Evolutionary conservation across 2,797 vertebrate species (phyloP), one percentile per base, ranked within the genome.

Genomic region (Betta splendens): DNA sequence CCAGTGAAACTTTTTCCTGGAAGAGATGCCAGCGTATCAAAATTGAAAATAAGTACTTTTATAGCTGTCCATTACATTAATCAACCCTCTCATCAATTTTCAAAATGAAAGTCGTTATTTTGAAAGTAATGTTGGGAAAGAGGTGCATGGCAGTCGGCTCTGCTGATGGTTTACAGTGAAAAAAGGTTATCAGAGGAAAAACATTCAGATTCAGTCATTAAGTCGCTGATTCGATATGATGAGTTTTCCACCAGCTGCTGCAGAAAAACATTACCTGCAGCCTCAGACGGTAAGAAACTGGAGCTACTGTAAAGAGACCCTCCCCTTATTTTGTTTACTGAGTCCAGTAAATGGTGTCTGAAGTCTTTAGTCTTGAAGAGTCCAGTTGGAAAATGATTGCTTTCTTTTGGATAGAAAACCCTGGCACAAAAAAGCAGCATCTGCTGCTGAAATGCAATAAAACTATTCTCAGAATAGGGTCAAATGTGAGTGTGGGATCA

Each of bases 51-150:
- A 55, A 58, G 57, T 71, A 35, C 69, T 83, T 87, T 89, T 85
- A 86, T 77, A 60, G 76, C 71, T 21, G 46, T 55, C 80, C 77
- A 78, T 88, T 84, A 82, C 71, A 79, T 63, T 72, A 77, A 87
- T 80, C 72, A 76, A 39, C 4, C 9, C 12, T 3, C 54, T 53
- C 50, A 15, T 84, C 44, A 60, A 75, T 79, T 61, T 53, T 21
- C 57, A 8, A 16, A 71, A 57, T 73, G 51, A 64, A 72, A 54
- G 45, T 23, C 42, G 38, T 81, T 61, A 58, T 67, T 73, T 79
- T 71, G 56, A 71, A 66, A 55, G 69, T 44, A 10, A 21, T 3
- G 36, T 60, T 49, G 55, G 77, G 51, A 81, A 73, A 62, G 68
- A 32, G 23, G 64, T 17, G 29, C 38, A 23, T 35, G 47, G 54